Base-by-base conservation (phyloP, 2,113 vertebrate genomes). In the Brachyhypopomus gauderio region DNA sequence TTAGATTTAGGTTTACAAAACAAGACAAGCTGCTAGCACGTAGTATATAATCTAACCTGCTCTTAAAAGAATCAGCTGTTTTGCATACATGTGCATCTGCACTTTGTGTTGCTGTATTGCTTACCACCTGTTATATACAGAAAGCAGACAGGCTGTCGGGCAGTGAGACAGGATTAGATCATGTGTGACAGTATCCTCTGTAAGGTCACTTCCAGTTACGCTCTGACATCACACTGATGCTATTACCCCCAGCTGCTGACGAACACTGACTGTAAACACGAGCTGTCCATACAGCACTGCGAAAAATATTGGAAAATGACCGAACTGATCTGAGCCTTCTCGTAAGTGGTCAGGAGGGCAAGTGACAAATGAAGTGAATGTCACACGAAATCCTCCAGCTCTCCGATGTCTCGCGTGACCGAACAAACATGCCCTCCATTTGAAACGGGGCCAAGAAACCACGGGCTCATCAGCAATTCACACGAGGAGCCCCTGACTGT, bases 121-220 rank as follows among this genome's bases (percentile, higher is more conserved):
- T 78, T 72, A 52, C 30, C 67, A 73, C 74, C 8, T 20, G 75
- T 77, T 80, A 73, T 69, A 84, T 62, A 77, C 22, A 55, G 74
- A 22, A 71, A 62, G 62, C 75, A 85, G 84, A 78, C 79, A 75
- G 70, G 19, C 48, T 79, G 79, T 82, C 79, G 75, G 79, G 41
- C 52, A 81, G 74, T 59, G 38, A 2, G 79, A 85, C 79, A 75
- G 82, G 75, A 64, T 78, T 85, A 85, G 74, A 41, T 72, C 34
- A 30, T 12, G 71, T 56, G 23, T 52, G 34, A 56, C 30, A 60
- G 19, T 75, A 70, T 48, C 34, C 64, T 80, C 58, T 73, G 25
- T 45, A 36, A 80, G 70, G 56, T 59, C 66, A 23, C 34, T 27
- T 70, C 34, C 66, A 11, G 56, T 23, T 45, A 52, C 45, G 23